Conservation (phyloP, 2,797 vertebrate species). For the Allobates femoralis region DNA sequence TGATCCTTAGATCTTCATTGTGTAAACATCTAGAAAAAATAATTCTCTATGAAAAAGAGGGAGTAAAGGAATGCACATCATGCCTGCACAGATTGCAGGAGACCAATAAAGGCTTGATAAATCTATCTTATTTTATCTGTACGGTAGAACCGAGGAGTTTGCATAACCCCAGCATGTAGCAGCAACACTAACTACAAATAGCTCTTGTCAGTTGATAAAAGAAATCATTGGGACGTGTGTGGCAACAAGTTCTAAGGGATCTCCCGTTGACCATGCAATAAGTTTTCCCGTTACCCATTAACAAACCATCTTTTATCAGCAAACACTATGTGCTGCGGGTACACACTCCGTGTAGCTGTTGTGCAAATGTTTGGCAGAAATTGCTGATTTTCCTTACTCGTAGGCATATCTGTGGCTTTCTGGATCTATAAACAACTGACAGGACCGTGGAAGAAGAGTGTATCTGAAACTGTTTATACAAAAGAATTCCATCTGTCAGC, state of each 20-base stretch:
- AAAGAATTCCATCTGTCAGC: conserved; percentile 78
- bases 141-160: conserved; percentile 33
- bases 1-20: neutral
- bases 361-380: conserved; percentile 77
- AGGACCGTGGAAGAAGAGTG: conserved; percentile 72
- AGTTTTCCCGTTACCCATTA: conserved; percentile 62
- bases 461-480: conserved; percentile 78
- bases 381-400: conserved; percentile 74
- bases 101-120: conserved; percentile 13
- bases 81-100: neutral
- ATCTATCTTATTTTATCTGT: conserved; percentile 20
- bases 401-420: conserved; percentile 76
- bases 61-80: neutral
- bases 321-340: conserved; percentile 65
- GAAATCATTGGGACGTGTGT: conserved; percentile 26
- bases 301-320: conserved; percentile 69
- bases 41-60: neutral
- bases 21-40: neutral
- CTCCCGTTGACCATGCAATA: conserved; percentile 36
- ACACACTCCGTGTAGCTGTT: conserved; percentile 69
- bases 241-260: conserved; percentile 19
- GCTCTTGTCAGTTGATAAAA: conserved; percentile 34
- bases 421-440: conserved; percentile 78
- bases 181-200: conserved; percentile 32
- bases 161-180: conserved; percentile 5